phyloP scores from a whole-genome alignment of 2,888 invertebrate species.

The Tenthredo livida region DNA sequence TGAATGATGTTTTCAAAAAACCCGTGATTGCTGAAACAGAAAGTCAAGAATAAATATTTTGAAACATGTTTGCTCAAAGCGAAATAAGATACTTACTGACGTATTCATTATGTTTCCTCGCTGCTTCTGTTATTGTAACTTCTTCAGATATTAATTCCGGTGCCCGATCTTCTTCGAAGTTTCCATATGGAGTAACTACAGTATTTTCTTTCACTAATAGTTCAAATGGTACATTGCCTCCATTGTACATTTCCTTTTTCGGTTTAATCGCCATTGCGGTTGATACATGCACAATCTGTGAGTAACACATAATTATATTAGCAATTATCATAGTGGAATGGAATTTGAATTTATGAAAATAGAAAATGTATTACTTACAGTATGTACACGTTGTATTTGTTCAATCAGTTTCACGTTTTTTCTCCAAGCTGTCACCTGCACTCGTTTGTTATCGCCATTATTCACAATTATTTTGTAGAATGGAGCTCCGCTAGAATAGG shows the following conservation, averaged over 20 bases:
- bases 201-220: not conserved
- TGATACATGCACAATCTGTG: not conserved
- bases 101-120: not conserved
- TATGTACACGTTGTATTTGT: not conserved
- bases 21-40: not conserved
- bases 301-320: not conserved
- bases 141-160: not conserved
- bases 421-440: not conserved
- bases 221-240: conserved; percentile 3
- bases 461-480: not conserved
- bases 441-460: not conserved
- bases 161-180: not conserved
- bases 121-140: not conserved
- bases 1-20: not conserved
- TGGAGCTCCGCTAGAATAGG: not conserved
- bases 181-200: not conserved
- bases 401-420: not conserved
- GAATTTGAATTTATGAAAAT: not conserved
- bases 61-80: not conserved
- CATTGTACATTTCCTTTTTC: not conserved
- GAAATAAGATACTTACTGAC: not conserved
- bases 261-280: not conserved
- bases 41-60: not conserved
- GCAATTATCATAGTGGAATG: not conserved
- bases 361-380: not conserved